Base-by-base conservation (phyloP, 2,797 vertebrate genomes). In the Pantherophis alleghaniensis region DNA sequence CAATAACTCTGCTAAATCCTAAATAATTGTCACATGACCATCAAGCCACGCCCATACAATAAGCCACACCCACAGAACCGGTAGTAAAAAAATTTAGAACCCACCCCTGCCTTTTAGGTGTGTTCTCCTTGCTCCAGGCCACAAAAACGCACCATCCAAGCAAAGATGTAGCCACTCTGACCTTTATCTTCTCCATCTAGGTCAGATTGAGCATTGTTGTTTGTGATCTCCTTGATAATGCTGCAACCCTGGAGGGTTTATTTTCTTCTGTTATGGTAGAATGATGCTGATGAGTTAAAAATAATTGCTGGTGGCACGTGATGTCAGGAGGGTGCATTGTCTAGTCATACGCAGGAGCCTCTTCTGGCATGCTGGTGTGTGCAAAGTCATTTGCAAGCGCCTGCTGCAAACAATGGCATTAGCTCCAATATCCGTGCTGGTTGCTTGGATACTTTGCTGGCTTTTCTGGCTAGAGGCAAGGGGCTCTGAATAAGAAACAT, bases 391-490 rank as follows among this genome's bases (percentile, higher is more conserved):
- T 53, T 87, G 86, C 28, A 74, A 61, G 86, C 2, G 3, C 69
- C 42, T 57, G 60, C 60, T 16, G 42, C 86, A 79, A 74, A 88
- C 83, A 87, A 93, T 86, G 47, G 6, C 89, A 93, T n/a, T 59
- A 28, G 4, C 57, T 91, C n/a, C 90, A 5, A 22, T 5, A 16
- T n/a, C 13, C 1, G 14, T 42, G 18, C 47, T 69, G 12, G 86
- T 93, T 89, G 92, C 92, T 89, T 91, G 79, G 92, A 83, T 66
- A 91, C 92, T 83, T 42, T 0, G 4, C 53, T 88, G 20, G 55
- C 24, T 87, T 53, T 28, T 28, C 56, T 63, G 18, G 13, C n/a
- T 47, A 18, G 12, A 86, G 79, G 57, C 59, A 47, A 18, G 79
- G 56, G 24, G 10, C 10, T 16, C 22, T 28, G n/a, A 20, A 7